Base-by-base conservation (phyloP, 2,888 invertebrate species). In the Bombylius discolor region DNA sequence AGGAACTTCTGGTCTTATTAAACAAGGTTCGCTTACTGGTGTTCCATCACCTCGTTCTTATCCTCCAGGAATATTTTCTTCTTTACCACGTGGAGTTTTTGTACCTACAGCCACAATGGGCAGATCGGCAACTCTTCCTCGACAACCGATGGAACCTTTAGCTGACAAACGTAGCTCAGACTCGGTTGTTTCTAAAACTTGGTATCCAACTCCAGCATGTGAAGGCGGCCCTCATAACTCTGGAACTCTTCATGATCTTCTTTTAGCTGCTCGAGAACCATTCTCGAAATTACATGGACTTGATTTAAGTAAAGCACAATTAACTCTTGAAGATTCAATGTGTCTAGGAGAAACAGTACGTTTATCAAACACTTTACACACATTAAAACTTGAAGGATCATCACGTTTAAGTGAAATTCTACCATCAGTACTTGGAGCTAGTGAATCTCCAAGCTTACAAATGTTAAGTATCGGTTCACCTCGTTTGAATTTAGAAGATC, bases 311-410 rank as follows among this genome's bases (percentile, higher is more conserved):
- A 78, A 79, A 66, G 79, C 79, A 66, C 76, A 78, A 58, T 66
- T 78, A 62, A 77, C 75, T 60, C 72, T 77, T 52, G 75, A 78
- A 64, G 79, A 79, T 66, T 76, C 78, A 33, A 76, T 78, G 63
- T 79, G 79, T 62, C 70, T 79, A 55, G 78, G 78, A 36, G 78
- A 78, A 66, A 78, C 78, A 36, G 75, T 79, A 53, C 69, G 79
- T 47, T 68, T 76, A 56, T 78, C 77, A 13, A 72, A 72, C 33
- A 76, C 76, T 59, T 69, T 79, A 60, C 77, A 78, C 61, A 78
- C 78, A 13, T 67, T 79, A 42, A 72, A 78, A 58, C 72, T 79
- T 59, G 78, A 79, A 62, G 78, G 79, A 4, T 75, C 77, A 46
- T 77, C 78, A 47, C 68, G 78, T 48, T 71, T 79, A 49, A 76